These are phyloP conservation scores for Drosophila tropicalis DNA, from an alignment of 1,140 invertebrate genomes.

Conservation along the genomic window DNA sequence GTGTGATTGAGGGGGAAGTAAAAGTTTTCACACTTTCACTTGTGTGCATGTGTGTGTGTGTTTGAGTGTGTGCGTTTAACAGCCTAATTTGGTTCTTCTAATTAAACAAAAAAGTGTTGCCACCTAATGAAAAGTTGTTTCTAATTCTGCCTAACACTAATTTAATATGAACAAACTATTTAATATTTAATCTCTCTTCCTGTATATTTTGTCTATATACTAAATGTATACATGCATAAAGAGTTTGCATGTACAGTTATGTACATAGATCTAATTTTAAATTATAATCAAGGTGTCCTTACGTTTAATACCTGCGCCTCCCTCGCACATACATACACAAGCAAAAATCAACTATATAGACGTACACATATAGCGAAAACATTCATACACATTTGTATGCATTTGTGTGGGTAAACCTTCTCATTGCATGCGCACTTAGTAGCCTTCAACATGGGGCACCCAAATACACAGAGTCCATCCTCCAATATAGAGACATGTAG, in stretches of 20 bases:
- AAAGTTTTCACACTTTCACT: conserved; percentile 76
- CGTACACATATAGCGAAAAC: conserved; percentile 45
- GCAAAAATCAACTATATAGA: conserved; percentile 11
- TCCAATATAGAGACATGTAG: conserved; percentile 60
- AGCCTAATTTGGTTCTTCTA: conserved; percentile 42
- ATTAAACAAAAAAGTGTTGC: conserved; percentile 30
- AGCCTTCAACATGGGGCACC: conserved; percentile 69
- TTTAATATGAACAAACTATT: conserved; percentile 65
- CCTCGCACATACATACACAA: conserved; percentile 19
- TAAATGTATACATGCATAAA: conserved; percentile 28
- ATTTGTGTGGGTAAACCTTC: conserved; percentile 58
- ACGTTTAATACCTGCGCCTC: conserved; percentile 23
- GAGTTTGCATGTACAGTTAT: conserved; percentile 24
- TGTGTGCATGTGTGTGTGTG: conserved; percentile 28
- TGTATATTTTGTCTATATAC: conserved; percentile 6
- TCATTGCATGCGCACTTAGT: conserved; percentile 78
- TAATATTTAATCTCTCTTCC: conserved; percentile 62
- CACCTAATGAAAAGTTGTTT: conserved; percentile 38
- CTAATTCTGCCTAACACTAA: conserved; percentile 59
- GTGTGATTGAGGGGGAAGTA: conserved; percentile 11
- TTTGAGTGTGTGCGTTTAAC: conserved; percentile 6
- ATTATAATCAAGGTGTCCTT: conserved; percentile 76
- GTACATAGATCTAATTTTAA: conserved; percentile 71
- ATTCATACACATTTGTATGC: conserved; percentile 48
- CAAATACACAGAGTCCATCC: conserved; percentile 29